Evolutionary conservation across 2,113 vertebrate species (phyloP).

Genomic region (Ptychochromis oligacanthus): DNA sequence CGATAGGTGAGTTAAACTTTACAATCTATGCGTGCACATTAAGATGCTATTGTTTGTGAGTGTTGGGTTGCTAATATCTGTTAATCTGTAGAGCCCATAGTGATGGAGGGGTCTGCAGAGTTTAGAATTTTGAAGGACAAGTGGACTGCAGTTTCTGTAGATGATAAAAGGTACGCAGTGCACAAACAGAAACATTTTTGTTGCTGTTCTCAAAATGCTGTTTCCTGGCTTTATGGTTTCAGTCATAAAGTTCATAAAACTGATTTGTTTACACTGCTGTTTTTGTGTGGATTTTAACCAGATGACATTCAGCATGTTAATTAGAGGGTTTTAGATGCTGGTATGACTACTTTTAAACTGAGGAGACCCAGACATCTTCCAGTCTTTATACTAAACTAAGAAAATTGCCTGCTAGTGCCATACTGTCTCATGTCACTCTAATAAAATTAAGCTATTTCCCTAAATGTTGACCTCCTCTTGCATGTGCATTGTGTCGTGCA

Average conservation of each 20-base stretch:
- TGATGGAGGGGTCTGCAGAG: conserved; percentile 90
- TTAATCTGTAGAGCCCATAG: conserved; percentile 88
- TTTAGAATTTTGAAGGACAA: conserved; percentile 89
- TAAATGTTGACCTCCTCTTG: not conserved
- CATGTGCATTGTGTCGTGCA: conserved; percentile 61
- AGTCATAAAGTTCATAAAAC: not conserved
- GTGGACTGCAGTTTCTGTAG: conserved; percentile 91
- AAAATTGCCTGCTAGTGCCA: not conserved
- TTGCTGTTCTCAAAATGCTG: not conserved
- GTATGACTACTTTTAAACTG: not conserved
- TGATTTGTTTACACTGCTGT: not conserved
- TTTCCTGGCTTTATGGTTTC: not conserved
- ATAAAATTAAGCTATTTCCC: not conserved
- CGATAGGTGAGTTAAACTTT: conserved; percentile 70
- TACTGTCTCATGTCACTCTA: not conserved
- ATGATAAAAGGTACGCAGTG: conserved; percentile 87
- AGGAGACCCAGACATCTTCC: not conserved
- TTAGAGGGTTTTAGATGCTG: not conserved
- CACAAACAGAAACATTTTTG: not conserved
- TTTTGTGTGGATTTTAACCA: not conserved
- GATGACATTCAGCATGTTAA: not conserved
- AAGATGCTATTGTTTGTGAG: not conserved
- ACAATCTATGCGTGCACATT: not conserved
- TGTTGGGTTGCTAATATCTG: not conserved
- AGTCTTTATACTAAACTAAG: not conserved